Conservation (phyloP, 2,113 vertebrate genomes). For the Corythaixoides concolor region DNA sequence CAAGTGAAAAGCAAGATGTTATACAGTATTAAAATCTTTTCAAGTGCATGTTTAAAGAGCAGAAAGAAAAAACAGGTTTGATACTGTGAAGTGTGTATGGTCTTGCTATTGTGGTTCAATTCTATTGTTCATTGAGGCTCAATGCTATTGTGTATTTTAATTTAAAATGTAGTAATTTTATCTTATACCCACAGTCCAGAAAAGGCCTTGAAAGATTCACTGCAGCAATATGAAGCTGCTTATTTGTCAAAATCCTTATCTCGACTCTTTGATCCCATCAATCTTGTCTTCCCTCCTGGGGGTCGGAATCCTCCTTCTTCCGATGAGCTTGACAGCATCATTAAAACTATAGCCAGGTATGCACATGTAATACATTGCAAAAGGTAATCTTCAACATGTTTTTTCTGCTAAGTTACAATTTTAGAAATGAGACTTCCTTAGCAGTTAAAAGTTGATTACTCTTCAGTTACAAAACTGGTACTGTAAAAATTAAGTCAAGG, state of each 20-base stretch:
- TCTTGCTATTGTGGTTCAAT: too few relatives aligned
- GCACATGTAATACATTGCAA: not conserved
- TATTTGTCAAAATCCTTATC: conserved; percentile 97
- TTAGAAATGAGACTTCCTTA: not conserved
- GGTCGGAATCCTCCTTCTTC: conserved; percentile 90
- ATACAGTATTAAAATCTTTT: not conserved
- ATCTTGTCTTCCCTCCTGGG: conserved; percentile 94
- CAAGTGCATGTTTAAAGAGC: not conserved
- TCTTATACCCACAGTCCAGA: conserved; percentile 82
- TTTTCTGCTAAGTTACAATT: not conserved
- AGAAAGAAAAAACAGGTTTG: not conserved
- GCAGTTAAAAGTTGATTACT: not conserved
- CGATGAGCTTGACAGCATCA: conserved; percentile 94
- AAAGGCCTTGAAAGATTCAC: conserved; percentile 90
- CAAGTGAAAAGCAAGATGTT: not conserved
- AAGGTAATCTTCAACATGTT: not conserved
- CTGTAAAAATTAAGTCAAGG: conserved; percentile 1
- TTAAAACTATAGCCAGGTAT: conserved; percentile 91
- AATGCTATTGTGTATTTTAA: not conserved
- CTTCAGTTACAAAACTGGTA: conserved; percentile 2
- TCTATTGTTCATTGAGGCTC: too few relatives aligned
- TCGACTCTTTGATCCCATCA: conserved; percentile 96
- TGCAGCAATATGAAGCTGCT: conserved; percentile 91
- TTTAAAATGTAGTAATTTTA: not conserved
- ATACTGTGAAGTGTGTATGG: not conserved